Conservation (phyloP, 2,113 vertebrate genomes). For the Sterrhoptilus dennistouni region DNA sequence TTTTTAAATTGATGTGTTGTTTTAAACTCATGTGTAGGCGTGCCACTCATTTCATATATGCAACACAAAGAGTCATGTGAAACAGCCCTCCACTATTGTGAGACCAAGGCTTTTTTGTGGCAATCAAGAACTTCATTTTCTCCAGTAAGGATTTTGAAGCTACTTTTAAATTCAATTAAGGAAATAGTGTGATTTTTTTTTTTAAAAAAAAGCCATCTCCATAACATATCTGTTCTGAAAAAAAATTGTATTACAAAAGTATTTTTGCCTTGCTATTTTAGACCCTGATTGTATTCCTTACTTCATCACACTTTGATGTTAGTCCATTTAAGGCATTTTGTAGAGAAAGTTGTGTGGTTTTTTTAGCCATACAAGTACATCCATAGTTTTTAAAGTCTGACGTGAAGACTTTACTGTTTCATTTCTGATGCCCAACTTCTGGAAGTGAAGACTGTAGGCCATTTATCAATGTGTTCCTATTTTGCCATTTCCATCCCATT, state of each 20-base stretch:
- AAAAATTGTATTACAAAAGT: background rate
- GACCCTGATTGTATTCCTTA: background rate
- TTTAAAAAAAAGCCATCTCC: background rate
- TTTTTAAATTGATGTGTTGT: background rate
- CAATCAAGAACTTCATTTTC: background rate
- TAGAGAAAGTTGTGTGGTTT: accelerated
- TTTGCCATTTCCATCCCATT: background rate
- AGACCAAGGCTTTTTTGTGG: background rate
- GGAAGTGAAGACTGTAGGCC: background rate
- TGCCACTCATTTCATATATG: background rate
- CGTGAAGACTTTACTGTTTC: background rate
- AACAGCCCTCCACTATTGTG: background rate
- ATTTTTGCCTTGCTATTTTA: background rate
- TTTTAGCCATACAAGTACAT: background rate
- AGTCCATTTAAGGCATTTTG: background rate
- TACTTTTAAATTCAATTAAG: background rate
- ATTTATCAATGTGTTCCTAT: background rate
- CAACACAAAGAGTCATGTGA: background rate
- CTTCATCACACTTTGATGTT: background rate
- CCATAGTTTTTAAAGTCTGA: background rate
- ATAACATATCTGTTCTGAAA: background rate
- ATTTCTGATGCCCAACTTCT: background rate
- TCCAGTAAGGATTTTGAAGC: background rate
- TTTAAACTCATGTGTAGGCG: background rate
- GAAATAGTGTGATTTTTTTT: background rate